Base-by-base conservation (phyloP, 2,888 invertebrate genomes). In the Lithophane socia region DNA sequence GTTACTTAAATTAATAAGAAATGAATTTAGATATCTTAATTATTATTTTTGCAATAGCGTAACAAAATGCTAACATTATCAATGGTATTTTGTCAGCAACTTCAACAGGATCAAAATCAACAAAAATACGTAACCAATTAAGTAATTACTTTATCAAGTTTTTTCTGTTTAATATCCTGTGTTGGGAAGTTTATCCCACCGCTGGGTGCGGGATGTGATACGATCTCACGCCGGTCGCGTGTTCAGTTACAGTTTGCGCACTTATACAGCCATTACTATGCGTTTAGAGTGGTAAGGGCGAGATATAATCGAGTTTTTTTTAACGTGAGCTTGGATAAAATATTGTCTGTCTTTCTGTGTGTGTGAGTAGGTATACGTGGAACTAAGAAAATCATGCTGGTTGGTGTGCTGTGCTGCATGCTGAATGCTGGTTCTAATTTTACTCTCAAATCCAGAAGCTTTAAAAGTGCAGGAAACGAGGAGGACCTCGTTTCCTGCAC, bases 211-310 rank as follows among this genome's bases (percentile, higher is more conserved):
- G 88, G 90, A 89, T 89, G 86, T 78, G 92, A 93, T 94, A 91
- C 87, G 90, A 94, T 94, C 94, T 93, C 94, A 93, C 93, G 93
- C 83, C 85, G 91, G 84, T 94, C 90, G 94, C 94, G 94, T 94
- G 94, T 91, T 91, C 69, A 78, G 77, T 82, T 87, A 89, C 92
- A 90, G 91, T 94, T 92, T 91, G 90, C 90, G 86, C 87, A 89
- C 83, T 82, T 80, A 84, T 73, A 77, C 29, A 70, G 78, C 73
- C 77, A 52, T 52, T 89, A 89, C 90, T 81, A 87, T 69, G 72
- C 16, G 77, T 71, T 69, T 49, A 29, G 10, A 13, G 12, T 60
- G 44, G 5, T 1, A 68, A 18, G 21, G 69, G 44, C n/a, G 79
- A 73, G 49, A 60, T 13, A 2, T 0, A 0, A 8, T 49, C 69